Percentiles rank a stretch among this genome's conserved stretches.
Conservation (phyloP, 2,113 vertebrate species). For the Eulacestoma nigropectus region DNA sequence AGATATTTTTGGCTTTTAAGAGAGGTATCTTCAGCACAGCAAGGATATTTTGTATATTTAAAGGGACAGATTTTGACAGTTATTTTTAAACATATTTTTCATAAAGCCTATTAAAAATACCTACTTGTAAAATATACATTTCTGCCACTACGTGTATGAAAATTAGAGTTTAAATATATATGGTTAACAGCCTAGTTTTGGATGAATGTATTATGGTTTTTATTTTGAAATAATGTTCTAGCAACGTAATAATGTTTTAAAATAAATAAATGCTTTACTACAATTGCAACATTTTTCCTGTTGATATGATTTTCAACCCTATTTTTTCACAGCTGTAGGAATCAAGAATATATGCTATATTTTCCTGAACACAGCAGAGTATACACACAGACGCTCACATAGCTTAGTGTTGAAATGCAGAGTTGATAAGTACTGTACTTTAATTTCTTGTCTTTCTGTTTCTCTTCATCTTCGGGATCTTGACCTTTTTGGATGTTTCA, state of each 20-base stretch:
- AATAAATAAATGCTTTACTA: constrained; percentile 55
- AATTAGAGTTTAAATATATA: constrained; percentile 69
- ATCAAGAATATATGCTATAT: not conserved
- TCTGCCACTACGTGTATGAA: constrained; percentile 65
- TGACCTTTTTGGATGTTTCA: constrained; percentile 22
- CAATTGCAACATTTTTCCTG: constrained; percentile 34
- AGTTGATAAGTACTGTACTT: not conserved
- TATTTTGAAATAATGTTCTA: constrained; percentile 60
- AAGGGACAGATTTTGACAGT: constrained; percentile 64
- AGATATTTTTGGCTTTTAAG: constrained; percentile 56
- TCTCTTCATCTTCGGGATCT: not conserved
- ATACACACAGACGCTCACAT: not conserved
- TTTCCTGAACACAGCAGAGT: not conserved
- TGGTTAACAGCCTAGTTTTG: constrained; percentile 67
- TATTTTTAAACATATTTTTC: constrained; percentile 72
- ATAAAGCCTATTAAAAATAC: constrained; percentile 54
- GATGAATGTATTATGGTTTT: constrained; percentile 67
- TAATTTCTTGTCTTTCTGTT: not conserved
- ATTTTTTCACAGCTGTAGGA: not conserved
- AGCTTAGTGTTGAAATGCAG: not conserved
- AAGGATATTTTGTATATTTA: constrained; percentile 70
- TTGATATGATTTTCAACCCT: constrained; percentile 5
- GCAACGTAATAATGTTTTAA: constrained; percentile 63
- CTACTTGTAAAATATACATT: constrained; percentile 70
- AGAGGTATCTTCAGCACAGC: constrained; percentile 35